Evolutionary conservation across 1,140 invertebrate genomes (phyloP), one percentile per base, ranked within the genome.

Genomic region (Asobara japonica): DNA sequence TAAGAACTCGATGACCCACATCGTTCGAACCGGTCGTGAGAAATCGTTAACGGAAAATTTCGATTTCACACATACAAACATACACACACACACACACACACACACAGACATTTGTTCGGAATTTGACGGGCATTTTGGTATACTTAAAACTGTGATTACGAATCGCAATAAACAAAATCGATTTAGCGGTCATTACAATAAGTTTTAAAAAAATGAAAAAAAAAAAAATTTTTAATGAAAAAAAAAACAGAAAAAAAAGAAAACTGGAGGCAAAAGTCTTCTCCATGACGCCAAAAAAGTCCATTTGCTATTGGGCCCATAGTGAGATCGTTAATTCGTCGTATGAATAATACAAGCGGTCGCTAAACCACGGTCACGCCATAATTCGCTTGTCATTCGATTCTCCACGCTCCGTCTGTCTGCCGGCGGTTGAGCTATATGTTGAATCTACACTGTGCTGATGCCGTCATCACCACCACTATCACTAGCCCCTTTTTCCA

Each of bases 301-400:
- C 41, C 41, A 45, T 67, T 51, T 51, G 22, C 7, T 67, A n/a
- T 30, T 16, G 22, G 27, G 65, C 18, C 33, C 71, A 79, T 72
- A 69, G 62, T 41, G 22, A 22, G 62, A 45, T 75, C 74, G 76
- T 78, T 78, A 77, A 77, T 76, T 71, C 76, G 41, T 65, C 71
- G 60, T 75, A 77, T 76, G 78, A 80, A 79, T 78, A 76, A 79
- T 77, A 75, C 76, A 74, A 71, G 61, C 41, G 62, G 27, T 48
- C 20, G 65, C 41, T 30, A 71, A 71, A 65, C 67, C 64, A 71
- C 51, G 65, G 79, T 82, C 74, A 84, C 78, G 79, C 72, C 77
- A 74, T 84, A 83, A 86, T 83, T 83, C 79, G 77, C 81, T 83
- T 82, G 82, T 84, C 81, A 80, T 81, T 84, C 76, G 81, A 84